Conservation (phyloP, 2,113 vertebrate genomes). For the Promerops cafer region DNA sequence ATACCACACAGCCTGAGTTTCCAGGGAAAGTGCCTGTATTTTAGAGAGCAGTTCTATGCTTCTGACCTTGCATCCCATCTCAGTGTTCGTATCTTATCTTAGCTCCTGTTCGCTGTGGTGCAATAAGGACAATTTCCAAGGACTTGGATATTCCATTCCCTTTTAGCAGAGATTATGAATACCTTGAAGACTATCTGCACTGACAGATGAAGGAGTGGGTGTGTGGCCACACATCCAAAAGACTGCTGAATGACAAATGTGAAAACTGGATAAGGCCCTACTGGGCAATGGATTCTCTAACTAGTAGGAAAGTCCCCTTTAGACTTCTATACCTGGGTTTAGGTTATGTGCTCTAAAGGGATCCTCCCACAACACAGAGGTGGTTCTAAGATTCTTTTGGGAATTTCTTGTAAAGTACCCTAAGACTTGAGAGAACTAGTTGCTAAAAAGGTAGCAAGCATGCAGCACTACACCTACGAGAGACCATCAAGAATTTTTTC, state of each 20-base stretch:
- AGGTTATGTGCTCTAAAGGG: not conserved
- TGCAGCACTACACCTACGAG: not conserved
- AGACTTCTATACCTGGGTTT: not conserved
- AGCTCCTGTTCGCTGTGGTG: not conserved
- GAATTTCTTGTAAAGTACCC: not conserved
- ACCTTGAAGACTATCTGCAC: not conserved
- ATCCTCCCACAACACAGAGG: not conserved
- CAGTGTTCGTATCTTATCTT: not conserved
- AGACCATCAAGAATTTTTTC: not conserved
- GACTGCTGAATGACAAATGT: not conserved
- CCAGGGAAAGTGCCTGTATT: not conserved
- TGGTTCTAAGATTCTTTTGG: not conserved
- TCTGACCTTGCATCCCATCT: not conserved
- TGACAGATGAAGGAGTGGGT: not conserved
- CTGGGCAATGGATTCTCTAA: not conserved
- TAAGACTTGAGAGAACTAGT: not conserved
- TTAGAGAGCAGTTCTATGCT: not conserved
- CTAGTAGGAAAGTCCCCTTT: not conserved
- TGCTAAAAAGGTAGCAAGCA: not conserved
- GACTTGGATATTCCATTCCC: not conserved
- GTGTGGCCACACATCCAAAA: not conserved
- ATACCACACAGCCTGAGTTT: not conserved
- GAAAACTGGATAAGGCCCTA: not conserved
- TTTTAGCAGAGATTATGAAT: not conserved
- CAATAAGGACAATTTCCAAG: not conserved